Evolutionary conservation across 2,888 invertebrate species (phyloP).

Genomic region (Scelioninae gen. 1): DNA sequence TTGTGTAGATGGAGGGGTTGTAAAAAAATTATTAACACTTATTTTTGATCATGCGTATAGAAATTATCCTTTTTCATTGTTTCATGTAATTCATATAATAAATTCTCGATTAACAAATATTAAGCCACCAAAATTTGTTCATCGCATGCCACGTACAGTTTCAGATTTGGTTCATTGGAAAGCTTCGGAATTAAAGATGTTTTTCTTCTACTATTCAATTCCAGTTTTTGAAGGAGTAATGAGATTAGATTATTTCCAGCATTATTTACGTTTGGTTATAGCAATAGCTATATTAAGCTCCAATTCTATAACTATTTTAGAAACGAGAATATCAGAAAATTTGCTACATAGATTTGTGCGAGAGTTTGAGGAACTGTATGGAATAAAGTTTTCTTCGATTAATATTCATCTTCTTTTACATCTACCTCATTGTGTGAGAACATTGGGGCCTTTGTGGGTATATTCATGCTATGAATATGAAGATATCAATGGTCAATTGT

Average conservation of each 20-base stretch:
- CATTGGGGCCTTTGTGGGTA: slow-evolving; percentile 55
- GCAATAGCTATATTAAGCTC: slow-evolving; percentile 45
- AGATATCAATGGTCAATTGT: slow-evolving; percentile 14
- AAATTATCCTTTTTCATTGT: too few relatives aligned
- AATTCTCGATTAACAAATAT: too few relatives aligned
- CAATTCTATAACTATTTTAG: slow-evolving; percentile 2
- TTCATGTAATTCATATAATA: too few relatives aligned
- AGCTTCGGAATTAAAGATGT: too few relatives aligned
- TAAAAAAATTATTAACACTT: too few relatives aligned
- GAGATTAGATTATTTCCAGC: slow-evolving; percentile 41
- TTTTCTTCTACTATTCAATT: slow-evolving; percentile 39
- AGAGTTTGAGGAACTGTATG: slow-evolving; percentile 34
- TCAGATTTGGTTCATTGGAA: too few relatives aligned
- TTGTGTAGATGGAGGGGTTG: too few relatives aligned
- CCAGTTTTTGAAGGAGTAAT: slow-evolving; percentile 48
- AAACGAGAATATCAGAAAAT: not conserved
- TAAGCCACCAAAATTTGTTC: too few relatives aligned
- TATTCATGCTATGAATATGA: slow-evolving; percentile 61
- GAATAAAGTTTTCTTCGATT: slow-evolving; percentile 36
- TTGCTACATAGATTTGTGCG: slow-evolving; percentile 42
- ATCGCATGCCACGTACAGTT: too few relatives aligned
- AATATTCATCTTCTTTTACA: slow-evolving; percentile 58
- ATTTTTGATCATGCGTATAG: too few relatives aligned
- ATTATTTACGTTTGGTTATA: slow-evolving; percentile 29
- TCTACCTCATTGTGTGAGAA: slow-evolving; percentile 36